These are phyloP conservation scores for Punctoribates punctum DNA, from an alignment of 2,888 invertebrate species.

Conservation along the genomic window DNA sequence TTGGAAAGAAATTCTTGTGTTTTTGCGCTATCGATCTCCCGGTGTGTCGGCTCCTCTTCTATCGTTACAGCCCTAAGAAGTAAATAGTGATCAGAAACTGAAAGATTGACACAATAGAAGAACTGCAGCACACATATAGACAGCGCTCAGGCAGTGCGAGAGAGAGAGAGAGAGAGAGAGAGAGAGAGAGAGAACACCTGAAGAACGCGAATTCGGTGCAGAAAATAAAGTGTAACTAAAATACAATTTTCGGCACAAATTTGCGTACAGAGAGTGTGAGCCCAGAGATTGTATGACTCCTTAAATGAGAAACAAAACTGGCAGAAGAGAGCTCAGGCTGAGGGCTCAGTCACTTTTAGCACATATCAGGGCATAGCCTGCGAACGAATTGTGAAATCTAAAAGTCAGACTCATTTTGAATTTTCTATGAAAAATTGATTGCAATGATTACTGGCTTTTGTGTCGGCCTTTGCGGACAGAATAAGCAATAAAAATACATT, in stretches of 20 bases:
- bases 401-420: background rate
- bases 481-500: background rate
- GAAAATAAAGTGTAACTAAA: conserved; percentile 30
- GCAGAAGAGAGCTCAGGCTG: background rate
- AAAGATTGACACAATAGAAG: background rate
- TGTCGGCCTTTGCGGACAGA: background rate
- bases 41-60: conserved; percentile 11
- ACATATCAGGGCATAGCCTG: no score
- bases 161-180: background rate
- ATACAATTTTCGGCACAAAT: conserved; percentile 16
- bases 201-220: background rate
- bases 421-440: conserved; percentile 24
- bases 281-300: background rate
- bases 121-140: background rate
- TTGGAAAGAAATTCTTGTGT: background rate
- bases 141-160: background rate
- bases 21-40: conserved; percentile 9
- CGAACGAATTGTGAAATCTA: background rate
- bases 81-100: background rate
- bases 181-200: background rate
- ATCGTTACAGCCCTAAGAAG: conserved; percentile 6
- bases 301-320: background rate
- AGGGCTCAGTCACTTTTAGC: no score
- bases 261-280: background rate
- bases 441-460: conserved; percentile 11